A percentile compares a stretch with the other conserved stretches of the same genome.
Evolutionary conservation across 2,797 vertebrate species (phyloP).

Genomic region (Emydoidea blandingii): DNA sequence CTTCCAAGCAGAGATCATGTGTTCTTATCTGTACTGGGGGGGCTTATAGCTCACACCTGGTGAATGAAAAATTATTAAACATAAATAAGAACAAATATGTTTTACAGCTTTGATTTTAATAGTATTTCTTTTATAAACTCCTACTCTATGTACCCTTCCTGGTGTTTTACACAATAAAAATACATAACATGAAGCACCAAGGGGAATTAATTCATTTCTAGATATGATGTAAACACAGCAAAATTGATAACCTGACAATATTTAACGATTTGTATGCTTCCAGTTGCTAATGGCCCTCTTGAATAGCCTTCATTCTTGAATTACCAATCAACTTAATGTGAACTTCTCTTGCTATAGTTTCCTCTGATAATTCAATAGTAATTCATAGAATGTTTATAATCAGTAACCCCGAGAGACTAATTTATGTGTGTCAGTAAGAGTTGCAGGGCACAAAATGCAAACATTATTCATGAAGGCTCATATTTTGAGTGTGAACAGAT

Average conservation of each 20-base stretch:
- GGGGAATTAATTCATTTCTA: neutral
- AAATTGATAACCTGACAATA: neutral
- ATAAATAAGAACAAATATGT: neutral
- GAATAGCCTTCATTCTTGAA: neutral
- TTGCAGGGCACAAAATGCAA: conserved; percentile 49
- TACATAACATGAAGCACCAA: neutral
- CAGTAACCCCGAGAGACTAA: conserved; percentile 36
- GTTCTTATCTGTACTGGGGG: neutral
- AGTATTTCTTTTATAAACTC: neutral
- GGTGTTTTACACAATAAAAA: neutral
- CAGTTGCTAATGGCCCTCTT: neutral
- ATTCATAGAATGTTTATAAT: conserved; percentile 2
- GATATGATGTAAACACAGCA: neutral
- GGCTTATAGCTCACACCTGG: neutral
- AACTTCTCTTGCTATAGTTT: neutral
- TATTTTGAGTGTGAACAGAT: conserved; percentile 25
- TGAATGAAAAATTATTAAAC: neutral
- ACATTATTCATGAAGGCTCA: conserved; percentile 47
- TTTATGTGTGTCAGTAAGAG: conserved; percentile 37
- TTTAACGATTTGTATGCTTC: neutral
- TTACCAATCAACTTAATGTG: conserved; percentile 1
- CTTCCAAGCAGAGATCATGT: neutral
- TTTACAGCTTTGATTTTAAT: neutral
- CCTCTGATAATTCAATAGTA: accelerated
- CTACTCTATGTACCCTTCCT: neutral